Evolutionary conservation across 2,113 vertebrate genomes (phyloP), one percentile per base, ranked within the genome.

Genomic region (Dasyornis broadbenti): DNA sequence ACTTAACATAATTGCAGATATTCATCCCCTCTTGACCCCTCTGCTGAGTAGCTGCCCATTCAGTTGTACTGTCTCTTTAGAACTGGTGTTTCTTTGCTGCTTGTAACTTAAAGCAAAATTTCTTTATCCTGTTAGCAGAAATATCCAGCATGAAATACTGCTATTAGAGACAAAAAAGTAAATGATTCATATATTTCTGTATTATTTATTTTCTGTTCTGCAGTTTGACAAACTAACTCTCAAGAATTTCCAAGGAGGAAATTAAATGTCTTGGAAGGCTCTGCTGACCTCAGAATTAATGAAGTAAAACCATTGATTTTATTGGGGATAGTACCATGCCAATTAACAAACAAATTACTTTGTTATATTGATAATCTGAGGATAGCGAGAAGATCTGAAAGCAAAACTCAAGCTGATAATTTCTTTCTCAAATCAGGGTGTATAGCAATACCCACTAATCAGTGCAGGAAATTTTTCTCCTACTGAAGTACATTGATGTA

Each of bases 181-280:
- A 76, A 45, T 53, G 3, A 42, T 84, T 63, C 0, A 10, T 64
- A 17, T 53, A 78, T 82, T 71, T 88, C n/a, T 89, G 19, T 92
- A 44, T 53, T 71, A 37, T 59, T 83, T 92, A 18, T 85, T 82
- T 86, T 92, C 87, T 86, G 22, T 77, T 83, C 49, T 57, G 52
- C 82, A 75, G 39, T 85, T 90, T 96, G 86, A 95, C 64, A 94
- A 90, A 82, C 27, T 82, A 82, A 95, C 71, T 91, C 76, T 87
- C 45, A 72, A 16, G 63, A 86, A 77, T 85, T 96, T 92, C 40
- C 56, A 84, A 14, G 85, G 82, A 84, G 93, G 93, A 92, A 92
- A 91, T 85, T 68, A 53, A 64, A 77, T 81, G 77, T 92, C 87
- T 92, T 86, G 59, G 26, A 95, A 83, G 86, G 87, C 66, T 84